Conservation (phyloP, 2,113 vertebrate genomes). For the Pelodiscus sinensis region DNA sequence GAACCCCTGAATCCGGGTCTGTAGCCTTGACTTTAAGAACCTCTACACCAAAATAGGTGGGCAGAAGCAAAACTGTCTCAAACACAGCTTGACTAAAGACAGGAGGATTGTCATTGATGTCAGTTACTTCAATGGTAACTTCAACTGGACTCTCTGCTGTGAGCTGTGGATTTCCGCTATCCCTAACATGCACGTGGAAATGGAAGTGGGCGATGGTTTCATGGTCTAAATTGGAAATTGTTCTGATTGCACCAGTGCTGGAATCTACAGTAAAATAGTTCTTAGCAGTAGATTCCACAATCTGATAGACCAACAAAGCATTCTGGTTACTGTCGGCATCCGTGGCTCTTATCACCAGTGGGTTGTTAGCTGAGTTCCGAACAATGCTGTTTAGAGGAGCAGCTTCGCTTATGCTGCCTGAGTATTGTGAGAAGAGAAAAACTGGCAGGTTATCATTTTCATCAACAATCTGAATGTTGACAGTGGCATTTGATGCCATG, state of each 20-base stretch:
- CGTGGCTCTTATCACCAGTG: constrained; percentile 90
- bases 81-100: constrained; percentile 89
- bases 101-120: constrained; percentile 96
- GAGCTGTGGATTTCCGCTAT: constrained; percentile 91
- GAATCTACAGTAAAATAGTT: constrained; percentile 95
- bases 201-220: constrained; percentile 90
- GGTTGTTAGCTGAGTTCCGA: constrained; percentile 82
- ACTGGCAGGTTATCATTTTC: constrained; percentile 94
- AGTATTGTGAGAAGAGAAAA: constrained; percentile 90
- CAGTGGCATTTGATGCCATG: constrained; percentile 90
- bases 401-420: constrained; percentile 91
- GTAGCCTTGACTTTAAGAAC: constrained; percentile 89
- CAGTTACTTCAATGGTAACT: constrained; percentile 91
- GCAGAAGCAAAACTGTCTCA: constrained; percentile 91
- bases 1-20: constrained; percentile 90
- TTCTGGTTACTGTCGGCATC: constrained; percentile 96
- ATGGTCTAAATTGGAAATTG: constrained; percentile 92
- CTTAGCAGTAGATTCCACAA: constrained; percentile 93
- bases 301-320: constrained; percentile 92
- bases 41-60: constrained; percentile 93
- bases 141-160: constrained; percentile 92
- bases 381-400: constrained; percentile 92
- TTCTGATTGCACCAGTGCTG: constrained; percentile 94
- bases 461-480: constrained; percentile 89
- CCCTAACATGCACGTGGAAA: constrained; percentile 94